Percentiles rank a stretch among this genome's conserved stretches.
These are phyloP conservation scores for Xanthia togata DNA, from an alignment of 2,888 invertebrate species.

Conservation along the genomic window DNA sequence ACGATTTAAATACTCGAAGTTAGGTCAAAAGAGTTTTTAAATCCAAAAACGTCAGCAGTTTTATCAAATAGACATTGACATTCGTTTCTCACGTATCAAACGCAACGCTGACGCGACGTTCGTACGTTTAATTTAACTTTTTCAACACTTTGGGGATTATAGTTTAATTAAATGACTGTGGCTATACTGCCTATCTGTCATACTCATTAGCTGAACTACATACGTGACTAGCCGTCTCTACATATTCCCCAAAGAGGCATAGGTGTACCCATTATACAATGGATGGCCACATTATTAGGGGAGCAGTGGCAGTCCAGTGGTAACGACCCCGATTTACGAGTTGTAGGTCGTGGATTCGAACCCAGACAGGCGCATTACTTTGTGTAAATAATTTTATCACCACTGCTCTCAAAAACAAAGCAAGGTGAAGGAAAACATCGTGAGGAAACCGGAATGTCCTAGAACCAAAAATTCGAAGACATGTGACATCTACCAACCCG, in stretches of 20 bases:
- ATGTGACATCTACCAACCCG: too few species aligned
- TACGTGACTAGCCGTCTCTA: not conserved
- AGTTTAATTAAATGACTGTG: not conserved
- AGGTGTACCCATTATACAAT: not conserved
- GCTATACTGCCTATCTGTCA: not conserved
- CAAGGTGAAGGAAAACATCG: too few species aligned
- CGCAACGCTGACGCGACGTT: not conserved
- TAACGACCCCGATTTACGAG: too few species aligned
- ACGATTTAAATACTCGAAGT: too few species aligned
- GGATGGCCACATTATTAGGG: not conserved
- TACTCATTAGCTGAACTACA: not conserved
- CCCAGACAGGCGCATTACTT: too few species aligned
- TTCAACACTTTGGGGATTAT: slow-evolving; percentile 11
- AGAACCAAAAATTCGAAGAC: too few species aligned
- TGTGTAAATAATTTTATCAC: too few species aligned
- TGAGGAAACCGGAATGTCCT: too few species aligned
- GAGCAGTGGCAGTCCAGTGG: too few species aligned
- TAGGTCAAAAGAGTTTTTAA: too few species aligned
- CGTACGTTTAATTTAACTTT: not conserved
- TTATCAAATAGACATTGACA: not conserved
- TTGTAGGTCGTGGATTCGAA: too few species aligned
- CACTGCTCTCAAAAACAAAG: too few species aligned
- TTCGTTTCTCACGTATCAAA: not conserved
- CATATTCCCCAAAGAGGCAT: slow-evolving; percentile 1
- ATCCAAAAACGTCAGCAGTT: not conserved